phyloP scores from a whole-genome alignment of 1,140 invertebrate genomes.

The Hyphantria cunea region DNA sequence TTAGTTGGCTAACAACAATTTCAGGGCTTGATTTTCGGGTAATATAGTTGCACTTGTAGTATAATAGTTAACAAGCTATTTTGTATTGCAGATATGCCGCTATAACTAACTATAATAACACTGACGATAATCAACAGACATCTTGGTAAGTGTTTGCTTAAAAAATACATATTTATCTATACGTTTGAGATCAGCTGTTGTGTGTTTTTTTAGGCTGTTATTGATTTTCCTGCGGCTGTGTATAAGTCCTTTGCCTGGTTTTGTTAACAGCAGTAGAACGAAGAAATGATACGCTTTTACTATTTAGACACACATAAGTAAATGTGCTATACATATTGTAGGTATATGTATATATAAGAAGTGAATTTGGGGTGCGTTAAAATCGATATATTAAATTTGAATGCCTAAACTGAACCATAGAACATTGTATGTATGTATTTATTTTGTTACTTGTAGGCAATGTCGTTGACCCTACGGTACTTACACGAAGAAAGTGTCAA shows the following conservation, averaged over 20 bases:
- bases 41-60: slow-evolving; percentile 38
- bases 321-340: no score
- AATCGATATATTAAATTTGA: no score
- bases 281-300: slow-evolving; percentile 4
- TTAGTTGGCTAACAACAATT: slow-evolving; percentile 33
- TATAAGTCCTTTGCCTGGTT: slow-evolving; percentile 45
- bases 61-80: slow-evolving; percentile 42
- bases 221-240: slow-evolving; percentile 58
- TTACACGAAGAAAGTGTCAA: neutral
- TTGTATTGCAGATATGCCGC: slow-evolving; percentile 77
- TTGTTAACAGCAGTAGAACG: slow-evolving; percentile 14
- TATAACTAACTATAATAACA: slow-evolving; percentile 78
- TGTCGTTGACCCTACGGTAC: no score
- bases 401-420: no score
- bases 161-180: slow-evolving; percentile 9
- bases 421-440: no score
- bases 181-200: slow-evolving; percentile 68
- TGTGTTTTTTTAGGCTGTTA: slow-evolving; percentile 56
- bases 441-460: no score
- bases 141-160: slow-evolving; percentile 64
- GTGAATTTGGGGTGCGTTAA: no score
- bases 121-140: slow-evolving; percentile 65
- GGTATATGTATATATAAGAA: no score
- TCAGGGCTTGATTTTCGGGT: slow-evolving; percentile 32
- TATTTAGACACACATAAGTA: no score